Percentiles rank a stretch among this genome's conserved stretches.
These are phyloP conservation scores for Alces alces DNA, from an alignment of 2,113 vertebrate genomes.

Conservation along the genomic window DNA sequence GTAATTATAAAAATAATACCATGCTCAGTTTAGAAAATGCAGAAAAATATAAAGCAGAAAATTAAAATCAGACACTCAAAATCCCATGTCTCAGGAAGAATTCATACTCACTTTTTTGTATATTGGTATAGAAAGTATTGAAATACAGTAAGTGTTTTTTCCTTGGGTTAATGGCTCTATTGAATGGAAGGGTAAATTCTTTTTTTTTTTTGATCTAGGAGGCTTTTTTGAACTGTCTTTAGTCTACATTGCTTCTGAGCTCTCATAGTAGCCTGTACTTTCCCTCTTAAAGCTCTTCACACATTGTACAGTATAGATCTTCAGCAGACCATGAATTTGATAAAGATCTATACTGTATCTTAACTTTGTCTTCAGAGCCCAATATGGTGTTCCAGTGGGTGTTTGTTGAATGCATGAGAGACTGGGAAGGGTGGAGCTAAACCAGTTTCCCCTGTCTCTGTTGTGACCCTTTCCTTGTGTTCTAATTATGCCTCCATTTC, in stretches of 20 bases:
- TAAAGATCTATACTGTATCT: not conserved
- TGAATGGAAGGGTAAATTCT: not conserved
- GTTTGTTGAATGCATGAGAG: not conserved
- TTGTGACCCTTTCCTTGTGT: not conserved
- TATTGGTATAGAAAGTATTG: not conserved
- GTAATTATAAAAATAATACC: conserved; percentile 14
- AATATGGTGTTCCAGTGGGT: not conserved
- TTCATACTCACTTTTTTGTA: not conserved
- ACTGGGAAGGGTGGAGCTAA: not conserved
- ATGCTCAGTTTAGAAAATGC: not conserved
- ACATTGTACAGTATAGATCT: not conserved
- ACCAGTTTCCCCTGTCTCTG: not conserved
- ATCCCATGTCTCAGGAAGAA: not conserved
- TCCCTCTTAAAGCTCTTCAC: not conserved
- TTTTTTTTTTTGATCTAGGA: not conserved
- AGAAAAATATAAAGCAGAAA: conserved; percentile 38
- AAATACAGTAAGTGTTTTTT: not conserved
- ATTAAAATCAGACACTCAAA: not conserved
- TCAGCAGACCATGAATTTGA: not conserved
- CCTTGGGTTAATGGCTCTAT: not conserved
- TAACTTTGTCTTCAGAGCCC: not conserved
- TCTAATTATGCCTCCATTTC: not conserved
- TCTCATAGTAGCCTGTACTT: not conserved
- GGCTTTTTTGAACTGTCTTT: not conserved
- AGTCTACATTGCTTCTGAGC: not conserved